Percentiles rank a stretch among this genome's conserved stretches.
Evolutionary conservation across 2,797 vertebrate species (phyloP).

Genomic region (Taeniopygia guttata): DNA sequence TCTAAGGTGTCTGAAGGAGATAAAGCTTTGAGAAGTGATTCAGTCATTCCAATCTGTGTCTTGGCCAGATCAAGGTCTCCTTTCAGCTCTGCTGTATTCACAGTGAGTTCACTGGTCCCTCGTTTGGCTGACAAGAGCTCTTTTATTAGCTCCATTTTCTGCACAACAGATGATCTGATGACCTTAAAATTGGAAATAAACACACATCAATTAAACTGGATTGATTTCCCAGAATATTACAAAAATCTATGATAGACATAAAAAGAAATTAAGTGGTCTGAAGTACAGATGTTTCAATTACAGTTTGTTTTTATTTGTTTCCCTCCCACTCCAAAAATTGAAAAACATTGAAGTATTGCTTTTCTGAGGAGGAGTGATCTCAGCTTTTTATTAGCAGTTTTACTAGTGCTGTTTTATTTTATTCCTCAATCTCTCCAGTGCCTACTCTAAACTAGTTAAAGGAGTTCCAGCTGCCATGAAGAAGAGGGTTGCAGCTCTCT

Average conservation of each 20-base stretch:
- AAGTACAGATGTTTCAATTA: not conserved
- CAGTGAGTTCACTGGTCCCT: not conserved
- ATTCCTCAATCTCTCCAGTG: not conserved
- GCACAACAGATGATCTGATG: slow-evolving; percentile 76
- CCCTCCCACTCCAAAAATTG: not conserved
- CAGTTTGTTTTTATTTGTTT: not conserved
- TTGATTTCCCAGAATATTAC: not conserved
- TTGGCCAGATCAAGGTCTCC: slow-evolving; percentile 78
- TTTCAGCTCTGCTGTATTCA: slow-evolving; percentile 72
- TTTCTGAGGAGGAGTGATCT: not conserved
- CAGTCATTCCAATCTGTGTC: slow-evolving; percentile 78
- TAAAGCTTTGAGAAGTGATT: slow-evolving; percentile 76
- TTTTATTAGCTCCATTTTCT: slow-evolving; percentile 73
- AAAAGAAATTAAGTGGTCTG: not conserved
- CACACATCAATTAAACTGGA: not conserved
- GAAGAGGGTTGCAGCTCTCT: not conserved
- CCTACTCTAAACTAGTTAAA: not conserved
- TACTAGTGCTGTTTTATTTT: not conserved
- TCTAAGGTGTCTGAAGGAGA: slow-evolving; percentile 78
- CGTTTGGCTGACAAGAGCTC: slow-evolving; percentile 23
- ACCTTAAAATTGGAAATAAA: slow-evolving; percentile 71
- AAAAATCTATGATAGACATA: not conserved
- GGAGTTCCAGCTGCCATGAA: fast-evolving
- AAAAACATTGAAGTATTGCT: not conserved
- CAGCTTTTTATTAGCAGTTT: not conserved